These are phyloP conservation scores for Drosophila glabriapex DNA, from an alignment of 2,888 invertebrate genomes.

Conservation along the genomic window DNA sequence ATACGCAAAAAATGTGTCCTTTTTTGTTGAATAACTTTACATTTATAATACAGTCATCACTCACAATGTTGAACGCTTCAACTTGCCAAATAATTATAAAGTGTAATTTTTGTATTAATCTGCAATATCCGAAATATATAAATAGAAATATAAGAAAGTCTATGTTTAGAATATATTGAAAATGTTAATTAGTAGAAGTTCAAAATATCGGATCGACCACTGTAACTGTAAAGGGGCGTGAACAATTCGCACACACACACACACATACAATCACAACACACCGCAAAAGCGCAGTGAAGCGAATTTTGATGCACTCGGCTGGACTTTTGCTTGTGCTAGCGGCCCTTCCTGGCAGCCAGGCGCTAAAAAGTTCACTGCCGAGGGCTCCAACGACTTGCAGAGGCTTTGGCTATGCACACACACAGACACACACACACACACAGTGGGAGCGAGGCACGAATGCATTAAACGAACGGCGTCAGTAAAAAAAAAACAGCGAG, in stretches of 20 bases:
- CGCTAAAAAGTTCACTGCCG: slow-evolving; percentile 74
- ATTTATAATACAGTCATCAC: slow-evolving; percentile 10
- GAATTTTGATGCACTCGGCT: slow-evolving; percentile 27
- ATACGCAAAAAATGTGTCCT: slow-evolving; percentile 7
- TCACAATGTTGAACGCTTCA: neutral
- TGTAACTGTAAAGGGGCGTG: slow-evolving; percentile 59
- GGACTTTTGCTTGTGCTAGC: slow-evolving; percentile 22
- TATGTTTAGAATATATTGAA: neutral
- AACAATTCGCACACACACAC: slow-evolving; percentile 38
- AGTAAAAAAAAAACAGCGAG: slow-evolving; percentile 4
- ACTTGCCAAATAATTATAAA: neutral
- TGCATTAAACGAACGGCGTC: slow-evolving; percentile 31
- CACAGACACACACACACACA: slow-evolving; percentile 20
- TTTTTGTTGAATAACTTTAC: slow-evolving; percentile 19
- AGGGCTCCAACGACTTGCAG: slow-evolving; percentile 60
- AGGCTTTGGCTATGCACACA: slow-evolving; percentile 31
- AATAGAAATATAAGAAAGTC: neutral
- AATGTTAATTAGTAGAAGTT: neutral
- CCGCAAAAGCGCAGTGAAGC: slow-evolving; percentile 21
- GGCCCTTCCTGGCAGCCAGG: slow-evolving; percentile 62
- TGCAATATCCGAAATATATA: neutral
- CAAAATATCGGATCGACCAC: neutral
- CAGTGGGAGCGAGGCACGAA: slow-evolving; percentile 36
- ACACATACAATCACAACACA: neutral
- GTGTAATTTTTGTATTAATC: neutral